Conservation (phyloP, 2,797 vertebrate species). For the Peromyscus nudipes region DNA sequence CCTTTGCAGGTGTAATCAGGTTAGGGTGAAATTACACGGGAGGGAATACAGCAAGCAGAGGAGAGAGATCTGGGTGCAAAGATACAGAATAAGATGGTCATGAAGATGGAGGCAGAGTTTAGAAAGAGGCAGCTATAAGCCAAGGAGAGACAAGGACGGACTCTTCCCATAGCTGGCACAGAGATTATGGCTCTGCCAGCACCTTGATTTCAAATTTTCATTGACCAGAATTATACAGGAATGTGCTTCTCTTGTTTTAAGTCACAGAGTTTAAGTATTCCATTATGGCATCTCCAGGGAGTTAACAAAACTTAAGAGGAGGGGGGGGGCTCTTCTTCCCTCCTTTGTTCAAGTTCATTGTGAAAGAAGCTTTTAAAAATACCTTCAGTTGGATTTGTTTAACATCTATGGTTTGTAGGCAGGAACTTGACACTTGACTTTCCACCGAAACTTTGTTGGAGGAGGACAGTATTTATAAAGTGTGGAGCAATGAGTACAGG, state of each 20-base stretch:
- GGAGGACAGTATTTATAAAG: conserved; percentile 69
- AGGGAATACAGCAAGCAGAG: neutral
- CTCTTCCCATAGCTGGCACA: neutral
- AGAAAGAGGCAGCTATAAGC: neutral
- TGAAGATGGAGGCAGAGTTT: neutral
- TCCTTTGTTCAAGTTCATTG: conserved; percentile 53
- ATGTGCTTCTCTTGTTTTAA: conserved; percentile 37
- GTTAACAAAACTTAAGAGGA: neutral
- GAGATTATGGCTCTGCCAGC: neutral
- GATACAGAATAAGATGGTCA: neutral
- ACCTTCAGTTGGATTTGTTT: conserved; percentile 33
- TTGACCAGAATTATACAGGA: neutral
- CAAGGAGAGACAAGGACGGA: neutral
- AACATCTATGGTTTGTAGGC: conserved; percentile 57
- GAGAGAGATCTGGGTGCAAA: neutral
- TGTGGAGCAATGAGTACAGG: conserved; percentile 51
- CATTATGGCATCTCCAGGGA: neutral
- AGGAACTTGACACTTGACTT: conserved; percentile 78
- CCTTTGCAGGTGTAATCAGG: neutral
- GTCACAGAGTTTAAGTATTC: neutral
- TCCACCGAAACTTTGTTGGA: conserved; percentile 67
- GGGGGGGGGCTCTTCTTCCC: neutral
- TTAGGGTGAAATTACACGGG: neutral
- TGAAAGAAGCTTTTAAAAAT: conserved; percentile 69
- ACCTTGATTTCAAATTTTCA: neutral